Evolutionary conservation across 1,140 invertebrate genomes (phyloP), one percentile per base, ranked within the genome.

Genomic region (Procambarus virginalis): DNA sequence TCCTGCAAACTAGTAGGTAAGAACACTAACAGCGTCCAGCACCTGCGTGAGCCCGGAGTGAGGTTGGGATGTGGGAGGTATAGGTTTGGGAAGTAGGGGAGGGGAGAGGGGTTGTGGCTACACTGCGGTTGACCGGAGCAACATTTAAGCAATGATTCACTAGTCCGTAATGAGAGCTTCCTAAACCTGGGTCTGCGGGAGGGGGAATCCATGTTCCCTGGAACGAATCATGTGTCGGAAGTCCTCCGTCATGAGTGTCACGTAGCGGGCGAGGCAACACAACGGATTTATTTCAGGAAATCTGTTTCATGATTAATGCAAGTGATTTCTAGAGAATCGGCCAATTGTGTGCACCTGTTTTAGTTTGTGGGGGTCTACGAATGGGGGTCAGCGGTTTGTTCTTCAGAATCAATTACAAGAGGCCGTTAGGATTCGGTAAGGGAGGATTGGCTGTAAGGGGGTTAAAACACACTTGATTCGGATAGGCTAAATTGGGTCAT

Each of bases 61-160:
- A 20, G 60, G 58, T 2, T 2, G 8, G 51, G 51, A 55, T 8
- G 51, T 55, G 34, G 34, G 34, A 34, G 34, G 34, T 55, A 55
- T 8, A 55, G 51, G 51, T 9, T 34, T 55, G 51, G 34, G 34
- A 34, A 34, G 51, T 55, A 55, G 12, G 51, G 51, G 51, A 55
- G 51, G 51, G 14, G 2, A 17, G 68, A 75, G 9, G 51, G 51
- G 34, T 46, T 46, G 73, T 22, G 51, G 46, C 17, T 46, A 70
- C 64, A 45, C 3, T 17, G 60, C 8, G 49, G 82, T 70, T 55
- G 64, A 55, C 34, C 48, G 34, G 64, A 73, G 49, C 64, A n/a
- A 73, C 55, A 85, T 48, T 51, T 51, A 76, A 55, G 46, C 68
- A 84, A 75, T 73, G 73, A 76, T 73, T 75, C 68, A 76, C 68